These are phyloP conservation scores for Propithecus coquereli DNA, from an alignment of 2,113 vertebrate genomes.

Conservation along the genomic window DNA sequence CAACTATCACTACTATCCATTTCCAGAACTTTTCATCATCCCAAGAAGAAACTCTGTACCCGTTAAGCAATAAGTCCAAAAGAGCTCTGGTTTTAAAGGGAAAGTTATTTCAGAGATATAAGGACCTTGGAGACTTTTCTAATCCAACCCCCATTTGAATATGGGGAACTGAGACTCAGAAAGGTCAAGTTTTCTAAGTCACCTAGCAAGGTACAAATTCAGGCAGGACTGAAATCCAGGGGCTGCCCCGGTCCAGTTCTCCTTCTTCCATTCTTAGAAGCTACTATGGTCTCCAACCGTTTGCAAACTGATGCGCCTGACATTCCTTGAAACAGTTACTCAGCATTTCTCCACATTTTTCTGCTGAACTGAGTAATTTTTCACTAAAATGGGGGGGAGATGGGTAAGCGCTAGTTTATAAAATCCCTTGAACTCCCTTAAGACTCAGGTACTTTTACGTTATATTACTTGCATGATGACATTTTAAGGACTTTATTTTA, in stretches of 20 bases:
- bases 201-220: background rate
- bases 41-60: background rate
- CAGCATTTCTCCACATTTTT: background rate
- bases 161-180: background rate
- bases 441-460: background rate
- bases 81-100: background rate
- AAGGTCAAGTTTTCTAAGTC: background rate
- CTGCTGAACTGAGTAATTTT: background rate
- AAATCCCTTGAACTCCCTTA: background rate
- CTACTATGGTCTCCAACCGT: background rate
- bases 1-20: background rate
- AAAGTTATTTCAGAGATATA: background rate
- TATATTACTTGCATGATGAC: background rate
- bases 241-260: background rate
- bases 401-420: background rate
- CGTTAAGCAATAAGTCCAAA: background rate
- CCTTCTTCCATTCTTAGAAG: background rate
- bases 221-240: background rate
- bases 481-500: constrained; percentile 32
- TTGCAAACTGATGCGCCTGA: background rate
- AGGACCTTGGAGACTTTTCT: background rate
- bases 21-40: constrained; percentile 6
- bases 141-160: background rate
- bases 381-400: background rate
- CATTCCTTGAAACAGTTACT: background rate